Base-by-base conservation (phyloP, 2,888 invertebrate species). In the Tetramorium bicarinatum region DNA sequence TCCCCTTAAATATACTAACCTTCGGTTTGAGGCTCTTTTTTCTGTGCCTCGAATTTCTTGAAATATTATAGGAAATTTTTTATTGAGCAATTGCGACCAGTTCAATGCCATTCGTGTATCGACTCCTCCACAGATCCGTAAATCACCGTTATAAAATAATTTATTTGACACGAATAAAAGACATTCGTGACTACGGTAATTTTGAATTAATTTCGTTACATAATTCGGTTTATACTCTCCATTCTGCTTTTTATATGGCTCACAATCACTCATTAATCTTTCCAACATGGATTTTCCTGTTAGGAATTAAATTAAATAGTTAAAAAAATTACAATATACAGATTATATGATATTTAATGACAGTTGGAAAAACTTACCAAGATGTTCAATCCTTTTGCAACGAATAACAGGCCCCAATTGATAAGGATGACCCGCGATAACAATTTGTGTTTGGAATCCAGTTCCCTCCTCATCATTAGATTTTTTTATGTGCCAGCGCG, bases 381-480 rank as follows among this genome's bases (percentile, higher is more conserved):
- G 93, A 80, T 94, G 94, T 84, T 93, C 91, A 1, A 95, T 95
- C 9, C 92, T 80, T 54, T 92, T 91, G 0, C 96, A 96, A 71
- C 92, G 91, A 38, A 96, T 90, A 0, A 96, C 95, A 1, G 97
- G 97, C 0, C 97, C 97, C 61, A 98, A 95, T 93, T 98, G 97
- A 87, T 96, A 95, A 1, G 97, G 97, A 95, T 98, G 97, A 2
- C 98, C 98, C 11, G 97, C 96, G 77, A 98, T 93, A 29, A 97
- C 95, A 9, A 97, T 93, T 93, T 96, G 96, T 87, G 94, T 96
- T 77, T 92, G 90, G 11, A 90, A 84, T 2, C 89, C 84, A 44
- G 86, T 89, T 47, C 56, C 11, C 44, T 59, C 11, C 77, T 88
- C 6, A 91, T 91, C 61, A 94, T 91, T 47, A 94, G 91, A 21